Evolutionary conservation across 2,113 vertebrate species (phyloP).

Genomic region (Channa argus): DNA sequence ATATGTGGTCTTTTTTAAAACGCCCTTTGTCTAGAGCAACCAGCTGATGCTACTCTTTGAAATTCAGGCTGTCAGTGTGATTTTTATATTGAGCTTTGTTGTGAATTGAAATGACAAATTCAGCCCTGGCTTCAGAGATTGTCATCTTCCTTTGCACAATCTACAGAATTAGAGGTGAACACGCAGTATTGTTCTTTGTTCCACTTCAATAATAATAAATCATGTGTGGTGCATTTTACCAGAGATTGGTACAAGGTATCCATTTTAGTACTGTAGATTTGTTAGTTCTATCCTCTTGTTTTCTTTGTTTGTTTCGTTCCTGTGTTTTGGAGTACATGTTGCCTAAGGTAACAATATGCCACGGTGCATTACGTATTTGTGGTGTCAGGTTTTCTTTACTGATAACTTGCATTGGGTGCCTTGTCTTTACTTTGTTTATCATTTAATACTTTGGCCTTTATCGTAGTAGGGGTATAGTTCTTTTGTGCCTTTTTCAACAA

Average conservation of each 20-base stretch:
- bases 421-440: conserved; percentile 11
- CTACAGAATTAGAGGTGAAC: not conserved
- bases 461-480: no score
- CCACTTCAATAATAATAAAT: conserved; percentile 43
- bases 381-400: conserved; percentile 7
- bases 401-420: conserved; percentile 14
- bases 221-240: conserved; percentile 19
- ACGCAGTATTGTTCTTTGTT: conserved; percentile 38
- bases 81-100: conserved; percentile 44
- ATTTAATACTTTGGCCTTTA: not conserved
- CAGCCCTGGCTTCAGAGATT: conserved; percentile 35
- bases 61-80: not conserved
- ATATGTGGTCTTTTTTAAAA: conserved; percentile 37
- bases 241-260: conserved; percentile 15
- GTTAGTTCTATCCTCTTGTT: not conserved
- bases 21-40: conserved; percentile 57
- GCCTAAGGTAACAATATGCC: conserved; percentile 29
- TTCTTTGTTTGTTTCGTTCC: conserved; percentile 8
- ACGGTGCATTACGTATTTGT: conserved; percentile 24
- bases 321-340: conserved; percentile 8
- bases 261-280: conserved; percentile 5
- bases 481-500: not conserved
- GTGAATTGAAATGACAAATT: conserved; percentile 53
- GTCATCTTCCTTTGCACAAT: conserved; percentile 15
- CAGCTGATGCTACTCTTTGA: conserved; percentile 58